Conservation (phyloP, 2,113 vertebrate species). For the Saiga tatarica region DNA sequence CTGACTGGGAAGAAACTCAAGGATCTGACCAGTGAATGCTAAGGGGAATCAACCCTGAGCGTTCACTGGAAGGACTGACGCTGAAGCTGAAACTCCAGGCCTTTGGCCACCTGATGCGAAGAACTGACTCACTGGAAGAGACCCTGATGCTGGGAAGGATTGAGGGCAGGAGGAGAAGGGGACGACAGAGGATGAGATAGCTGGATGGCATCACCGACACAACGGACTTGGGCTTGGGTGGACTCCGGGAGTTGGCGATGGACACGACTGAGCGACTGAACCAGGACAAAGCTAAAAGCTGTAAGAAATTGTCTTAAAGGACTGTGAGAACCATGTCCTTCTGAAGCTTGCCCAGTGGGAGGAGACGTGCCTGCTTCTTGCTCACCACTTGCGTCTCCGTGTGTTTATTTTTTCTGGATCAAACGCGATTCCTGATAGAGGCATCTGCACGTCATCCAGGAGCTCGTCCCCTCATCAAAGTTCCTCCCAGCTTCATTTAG, state of each 20-base stretch:
- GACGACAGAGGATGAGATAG: neutral
- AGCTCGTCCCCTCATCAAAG: neutral
- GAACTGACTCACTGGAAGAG: neutral
- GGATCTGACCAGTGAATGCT: neutral
- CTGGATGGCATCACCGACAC: neutral
- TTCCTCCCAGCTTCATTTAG: neutral
- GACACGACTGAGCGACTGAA: neutral
- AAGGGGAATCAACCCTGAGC: neutral
- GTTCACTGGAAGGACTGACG: neutral
- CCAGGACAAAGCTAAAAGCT: neutral
- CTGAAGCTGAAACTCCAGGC: neutral
- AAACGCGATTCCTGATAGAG: neutral
- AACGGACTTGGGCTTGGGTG: neutral
- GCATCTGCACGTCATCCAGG: neutral
- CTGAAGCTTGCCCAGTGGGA: neutral
- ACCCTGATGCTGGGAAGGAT: neutral
- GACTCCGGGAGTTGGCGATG: neutral
- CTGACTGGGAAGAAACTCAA: neutral
- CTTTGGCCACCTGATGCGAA: neutral
- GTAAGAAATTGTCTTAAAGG: neutral
- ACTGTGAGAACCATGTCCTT: neutral
- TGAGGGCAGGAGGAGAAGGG: neutral
- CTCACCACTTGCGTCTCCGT: neutral
- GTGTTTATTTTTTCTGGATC: neutral
- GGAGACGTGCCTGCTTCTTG: neutral